A percentile compares a stretch with the other conserved stretches of the same genome.
Conservation (phyloP, 1,140 invertebrate species). For the Branchinecta lindahli region DNA sequence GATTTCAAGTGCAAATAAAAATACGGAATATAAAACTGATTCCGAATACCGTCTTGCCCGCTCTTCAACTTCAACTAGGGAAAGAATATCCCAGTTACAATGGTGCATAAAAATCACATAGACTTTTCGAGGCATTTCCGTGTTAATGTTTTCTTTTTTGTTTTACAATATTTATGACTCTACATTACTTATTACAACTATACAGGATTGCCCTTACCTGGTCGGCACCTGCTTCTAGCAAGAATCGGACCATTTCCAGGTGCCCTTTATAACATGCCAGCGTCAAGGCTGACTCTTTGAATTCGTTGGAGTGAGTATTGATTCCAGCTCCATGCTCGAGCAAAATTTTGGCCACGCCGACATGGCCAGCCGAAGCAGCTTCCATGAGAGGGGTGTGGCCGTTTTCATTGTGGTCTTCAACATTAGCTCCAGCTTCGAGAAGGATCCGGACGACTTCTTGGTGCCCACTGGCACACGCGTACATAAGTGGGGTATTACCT, state of each 20-base stretch:
- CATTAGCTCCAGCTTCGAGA: slow-evolving; percentile 77
- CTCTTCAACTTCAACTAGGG: no score
- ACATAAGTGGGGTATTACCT: slow-evolving; percentile 94
- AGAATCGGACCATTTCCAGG: slow-evolving; percentile 89
- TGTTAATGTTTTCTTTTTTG: no score
- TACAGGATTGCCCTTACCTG: slow-evolving; percentile 35
- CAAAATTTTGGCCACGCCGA: slow-evolving; percentile 81
- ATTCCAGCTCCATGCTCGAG: slow-evolving; percentile 85
- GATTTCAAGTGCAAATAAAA: no score
- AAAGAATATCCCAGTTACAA: no score
- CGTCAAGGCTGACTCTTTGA: slow-evolving; percentile 88
- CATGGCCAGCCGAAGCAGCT: slow-evolving; percentile 90
- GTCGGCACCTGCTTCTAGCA: slow-evolving; percentile 83
- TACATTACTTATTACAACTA: no score
- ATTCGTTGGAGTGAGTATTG: slow-evolving; percentile 97
- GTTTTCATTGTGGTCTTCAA: slow-evolving; percentile 97
- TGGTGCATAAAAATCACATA: no score
- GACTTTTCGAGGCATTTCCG: no score
- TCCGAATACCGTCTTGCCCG: no score
- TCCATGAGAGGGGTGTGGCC: slow-evolving; percentile 98
- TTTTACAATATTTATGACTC: no score
- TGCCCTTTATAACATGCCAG: slow-evolving; percentile 96
- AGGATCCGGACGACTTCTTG: slow-evolving; percentile 76
- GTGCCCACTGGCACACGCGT: slow-evolving; percentile 91
- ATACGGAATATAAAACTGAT: no score